Evolutionary conservation across 2,888 invertebrate genomes (phyloP).

Genomic region (Acanthosepion esculentum): DNA sequence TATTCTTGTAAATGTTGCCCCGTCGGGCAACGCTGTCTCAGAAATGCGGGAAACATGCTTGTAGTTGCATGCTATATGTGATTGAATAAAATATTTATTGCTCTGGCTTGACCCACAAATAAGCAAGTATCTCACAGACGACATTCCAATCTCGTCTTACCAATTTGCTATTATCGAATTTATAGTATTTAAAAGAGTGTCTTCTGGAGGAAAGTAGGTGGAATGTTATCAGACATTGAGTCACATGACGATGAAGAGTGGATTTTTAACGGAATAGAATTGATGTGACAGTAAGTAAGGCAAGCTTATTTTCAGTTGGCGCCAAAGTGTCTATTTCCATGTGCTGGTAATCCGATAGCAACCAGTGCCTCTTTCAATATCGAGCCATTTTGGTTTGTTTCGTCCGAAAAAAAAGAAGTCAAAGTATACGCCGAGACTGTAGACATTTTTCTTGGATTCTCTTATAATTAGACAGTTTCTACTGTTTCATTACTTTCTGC

Average conservation of each 20-base stretch:
- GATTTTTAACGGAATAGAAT: neutral
- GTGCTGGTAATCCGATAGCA: neutral
- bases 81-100: too few species aligned
- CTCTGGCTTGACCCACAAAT: too few species aligned
- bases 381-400: neutral
- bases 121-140: neutral
- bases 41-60: too few species aligned
- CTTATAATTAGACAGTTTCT: neutral
- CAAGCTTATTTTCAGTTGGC: neutral
- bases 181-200: too few species aligned
- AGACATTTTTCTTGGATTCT: neutral
- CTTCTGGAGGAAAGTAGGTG: neutral
- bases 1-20: too few species aligned
- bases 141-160: neutral
- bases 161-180: neutral
- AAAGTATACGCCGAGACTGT: neutral
- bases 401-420: neutral
- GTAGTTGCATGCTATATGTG: too few species aligned
- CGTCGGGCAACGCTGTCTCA: too few species aligned
- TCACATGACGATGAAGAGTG: neutral
- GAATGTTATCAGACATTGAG: neutral
- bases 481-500: neutral
- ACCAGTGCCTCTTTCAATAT: neutral
- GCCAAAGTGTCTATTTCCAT: neutral
- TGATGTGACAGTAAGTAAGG: slow-evolving; percentile 33